Evolutionary conservation across 2,888 invertebrate genomes (phyloP).

Genomic region (Epinotia bilunana): DNA sequence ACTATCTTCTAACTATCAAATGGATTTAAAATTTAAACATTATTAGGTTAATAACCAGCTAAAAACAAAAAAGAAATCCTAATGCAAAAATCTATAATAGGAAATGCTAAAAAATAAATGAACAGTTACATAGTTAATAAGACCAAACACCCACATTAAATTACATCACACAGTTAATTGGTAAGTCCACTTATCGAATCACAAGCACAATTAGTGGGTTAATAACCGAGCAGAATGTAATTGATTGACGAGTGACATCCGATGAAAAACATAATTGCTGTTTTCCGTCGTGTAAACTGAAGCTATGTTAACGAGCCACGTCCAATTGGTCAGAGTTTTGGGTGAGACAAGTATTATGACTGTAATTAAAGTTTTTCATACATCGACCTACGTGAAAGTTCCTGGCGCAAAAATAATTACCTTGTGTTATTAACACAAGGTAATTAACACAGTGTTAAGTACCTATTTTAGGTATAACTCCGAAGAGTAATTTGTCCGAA

Average conservation of each 20-base stretch:
- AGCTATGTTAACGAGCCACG: slow-evolving; percentile 33
- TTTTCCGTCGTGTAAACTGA: slow-evolving; percentile 33
- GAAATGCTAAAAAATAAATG: background rate
- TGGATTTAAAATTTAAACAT: no score
- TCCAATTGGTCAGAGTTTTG: background rate
- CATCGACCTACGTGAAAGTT: background rate
- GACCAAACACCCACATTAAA: slow-evolving; percentile 22
- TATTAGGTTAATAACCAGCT: no score
- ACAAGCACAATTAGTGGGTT: slow-evolving; percentile 33
- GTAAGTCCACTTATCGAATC: slow-evolving; percentile 36
- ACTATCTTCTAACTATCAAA: no score
- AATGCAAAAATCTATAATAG: background rate
- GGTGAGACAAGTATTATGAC: background rate
- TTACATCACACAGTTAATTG: slow-evolving; percentile 11
- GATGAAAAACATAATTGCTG: slow-evolving; percentile 37
- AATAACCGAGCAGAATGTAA: slow-evolving; percentile 34
- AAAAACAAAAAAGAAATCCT: background rate
- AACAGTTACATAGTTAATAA: slow-evolving; percentile 2
- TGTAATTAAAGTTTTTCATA: slow-evolving; percentile 6
- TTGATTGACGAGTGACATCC: slow-evolving; percentile 44
- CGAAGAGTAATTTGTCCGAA: no score
- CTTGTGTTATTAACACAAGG: no score
- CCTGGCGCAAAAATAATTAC: background rate
- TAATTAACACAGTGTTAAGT: no score
- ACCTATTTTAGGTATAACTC: background rate